Base-by-base conservation (phyloP, 92 coral and sea anemone species). In the Siderastrea radians region DNA sequence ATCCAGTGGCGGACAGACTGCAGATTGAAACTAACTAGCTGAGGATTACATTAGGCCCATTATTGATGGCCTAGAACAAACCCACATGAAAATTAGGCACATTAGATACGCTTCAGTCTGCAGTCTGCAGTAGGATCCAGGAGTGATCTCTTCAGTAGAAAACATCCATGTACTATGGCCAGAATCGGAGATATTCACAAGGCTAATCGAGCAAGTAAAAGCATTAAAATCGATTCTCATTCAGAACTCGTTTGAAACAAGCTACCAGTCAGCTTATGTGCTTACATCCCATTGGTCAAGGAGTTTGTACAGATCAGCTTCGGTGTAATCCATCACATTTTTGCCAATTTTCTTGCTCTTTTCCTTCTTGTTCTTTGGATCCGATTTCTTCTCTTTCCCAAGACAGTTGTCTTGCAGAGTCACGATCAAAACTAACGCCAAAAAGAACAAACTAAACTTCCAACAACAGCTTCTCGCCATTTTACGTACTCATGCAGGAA, bases 281-380 rank as follows among this genome's bases (percentile, higher is more conserved):
- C 98, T 94, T 83, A 98, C 99, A 64, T 98, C 98, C 99, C 99
- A 98, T 66, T 98, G 99, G 84, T 98, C 99, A 49, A 94, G 83
- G 4, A 98, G 88, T 48, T 87, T 91, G 64, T 91, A 73, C 91
- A 98, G 76, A 88, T 98, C 99, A 4, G 95, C 93, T 82, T 98
- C 99, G 52, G 87, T 89, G 80, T 98, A 98, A 80, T 98, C 99
- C 79, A 98, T 51, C 16, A 96, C 80, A 80, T 92, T 77, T 80
- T 98, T 98, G 5, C 96, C 98, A 77, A 98, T 98, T 78, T 96
- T 98, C 16, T 63, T 60, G 84, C 87, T 87, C 72, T 89, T 91
- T 78, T 94, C 91, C 82, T 81, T 81, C 68, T 75, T 65, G 38
- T 87, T 77, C 73, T 87, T 85, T 77, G 76, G 73, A 15, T 74